Evolutionary conservation across 2,113 vertebrate genomes (phyloP).

Genomic region (Ochotona princeps): DNA sequence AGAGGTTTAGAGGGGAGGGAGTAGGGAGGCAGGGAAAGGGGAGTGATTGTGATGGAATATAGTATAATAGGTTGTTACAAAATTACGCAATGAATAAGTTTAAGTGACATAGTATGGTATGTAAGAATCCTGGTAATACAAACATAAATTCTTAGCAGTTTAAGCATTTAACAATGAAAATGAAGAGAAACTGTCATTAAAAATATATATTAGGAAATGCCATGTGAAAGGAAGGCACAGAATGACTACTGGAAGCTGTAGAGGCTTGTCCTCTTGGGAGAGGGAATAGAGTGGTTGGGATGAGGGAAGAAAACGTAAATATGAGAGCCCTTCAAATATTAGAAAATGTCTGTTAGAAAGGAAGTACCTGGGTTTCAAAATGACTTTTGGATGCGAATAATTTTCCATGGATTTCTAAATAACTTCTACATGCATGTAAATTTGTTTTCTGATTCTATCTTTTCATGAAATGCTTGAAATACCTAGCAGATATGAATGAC

Average conservation of each 20-base stretch:
- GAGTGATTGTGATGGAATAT: background rate
- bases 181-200: constrained; percentile 12
- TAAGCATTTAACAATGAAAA: constrained; percentile 4
- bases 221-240: background rate
- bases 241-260: background rate
- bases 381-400: no score
- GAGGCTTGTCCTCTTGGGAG: background rate
- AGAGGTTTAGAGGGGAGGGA: background rate
- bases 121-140: background rate
- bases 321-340: no score
- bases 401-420: no score
- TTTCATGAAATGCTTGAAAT: no score
- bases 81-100: background rate
- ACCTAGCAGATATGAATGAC: background rate
- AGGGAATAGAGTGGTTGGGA: background rate
- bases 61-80: background rate
- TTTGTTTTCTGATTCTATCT: no score
- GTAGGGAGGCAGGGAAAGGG: no score
- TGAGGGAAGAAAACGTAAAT: background rate
- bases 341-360: no score
- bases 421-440: no score
- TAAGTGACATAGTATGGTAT: background rate
- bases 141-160: background rate
- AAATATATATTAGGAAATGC: background rate
- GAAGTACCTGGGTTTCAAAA: no score